A percentile compares a stretch with the other conserved stretches of the same genome.
These are phyloP conservation scores for Syrrhaptes paradoxus DNA, from an alignment of 2,113 vertebrate genomes.

Conservation along the genomic window DNA sequence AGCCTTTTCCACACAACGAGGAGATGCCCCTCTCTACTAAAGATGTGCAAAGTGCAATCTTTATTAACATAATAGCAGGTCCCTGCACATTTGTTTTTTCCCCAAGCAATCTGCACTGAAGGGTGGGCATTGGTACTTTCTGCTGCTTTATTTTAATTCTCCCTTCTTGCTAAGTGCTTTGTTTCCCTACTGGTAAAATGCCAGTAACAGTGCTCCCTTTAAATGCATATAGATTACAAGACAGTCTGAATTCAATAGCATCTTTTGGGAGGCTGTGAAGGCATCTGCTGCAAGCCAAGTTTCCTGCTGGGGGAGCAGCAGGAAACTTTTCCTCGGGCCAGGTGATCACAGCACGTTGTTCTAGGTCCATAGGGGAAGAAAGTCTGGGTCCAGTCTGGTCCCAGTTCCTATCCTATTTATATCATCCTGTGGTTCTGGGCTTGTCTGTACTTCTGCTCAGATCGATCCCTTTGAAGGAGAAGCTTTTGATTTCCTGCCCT, in stretches of 20 bases:
- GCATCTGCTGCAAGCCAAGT: background rate
- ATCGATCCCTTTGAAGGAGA: background rate
- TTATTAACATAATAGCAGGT: background rate
- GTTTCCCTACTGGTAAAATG: background rate
- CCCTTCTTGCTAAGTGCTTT: conserved; percentile 24
- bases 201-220: background rate
- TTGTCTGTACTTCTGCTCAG: background rate
- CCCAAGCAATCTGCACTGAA: background rate
- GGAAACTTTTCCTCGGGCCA: conserved; percentile 1
- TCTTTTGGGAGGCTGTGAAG: background rate
- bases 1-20: background rate
- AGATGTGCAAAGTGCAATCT: background rate
- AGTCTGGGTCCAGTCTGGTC: background rate
- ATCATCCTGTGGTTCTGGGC: background rate
- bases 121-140: background rate
- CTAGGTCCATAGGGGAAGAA: background rate
- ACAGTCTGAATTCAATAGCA: background rate
- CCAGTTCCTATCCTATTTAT: background rate
- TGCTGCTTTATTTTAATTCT: conserved; percentile 30
- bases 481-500: background rate
- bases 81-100: background rate
- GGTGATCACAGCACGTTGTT: background rate
- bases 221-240: background rate
- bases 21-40: background rate
- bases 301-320: background rate